Conservation (phyloP, 2,797 vertebrate species). For the Anguilla megastoma region DNA sequence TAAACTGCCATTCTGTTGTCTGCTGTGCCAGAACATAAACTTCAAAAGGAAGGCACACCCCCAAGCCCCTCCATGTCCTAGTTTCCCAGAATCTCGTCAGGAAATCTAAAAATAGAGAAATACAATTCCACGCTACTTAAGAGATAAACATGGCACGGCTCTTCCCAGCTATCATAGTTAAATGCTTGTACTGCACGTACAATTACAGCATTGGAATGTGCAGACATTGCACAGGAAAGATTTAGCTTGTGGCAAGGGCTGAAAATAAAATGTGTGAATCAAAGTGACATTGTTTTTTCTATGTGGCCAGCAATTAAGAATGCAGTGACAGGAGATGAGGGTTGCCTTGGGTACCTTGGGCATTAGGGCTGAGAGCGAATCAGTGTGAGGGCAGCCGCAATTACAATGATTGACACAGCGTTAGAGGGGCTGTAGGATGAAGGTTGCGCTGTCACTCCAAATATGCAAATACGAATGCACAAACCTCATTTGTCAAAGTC, state of each 20-base stretch:
- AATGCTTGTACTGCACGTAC: not conserved
- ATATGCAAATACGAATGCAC: slow-evolving; percentile 48
- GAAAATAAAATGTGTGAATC: slow-evolving; percentile 58
- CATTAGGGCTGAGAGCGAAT: slow-evolving; percentile 55
- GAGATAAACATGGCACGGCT: not conserved
- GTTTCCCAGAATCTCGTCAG: not conserved
- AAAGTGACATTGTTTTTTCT: slow-evolving; percentile 55
- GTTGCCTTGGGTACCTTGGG: slow-evolving; percentile 55
- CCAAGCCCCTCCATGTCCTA: not conserved
- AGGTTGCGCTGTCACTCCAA: slow-evolving; percentile 50
- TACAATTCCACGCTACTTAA: not conserved
- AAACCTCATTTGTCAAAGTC: slow-evolving; percentile 42
- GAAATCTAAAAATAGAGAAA: not conserved
- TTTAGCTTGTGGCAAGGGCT: slow-evolving; percentile 57
- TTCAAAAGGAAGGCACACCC: slow-evolving; percentile 7
- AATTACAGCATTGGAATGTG: not conserved
- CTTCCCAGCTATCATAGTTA: not conserved
- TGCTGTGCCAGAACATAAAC: not conserved
- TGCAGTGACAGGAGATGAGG: slow-evolving; percentile 30
- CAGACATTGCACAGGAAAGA: slow-evolving; percentile 52
- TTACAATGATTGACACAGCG: slow-evolving; percentile 53
- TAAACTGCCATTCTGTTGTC: not conserved
- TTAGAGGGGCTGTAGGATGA: slow-evolving; percentile 43
- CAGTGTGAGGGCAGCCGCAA: slow-evolving; percentile 34
- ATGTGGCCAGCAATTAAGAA: slow-evolving; percentile 56